phyloP scores from a whole-genome alignment of 2,797 vertebrate species.

The Periparus ater region DNA sequence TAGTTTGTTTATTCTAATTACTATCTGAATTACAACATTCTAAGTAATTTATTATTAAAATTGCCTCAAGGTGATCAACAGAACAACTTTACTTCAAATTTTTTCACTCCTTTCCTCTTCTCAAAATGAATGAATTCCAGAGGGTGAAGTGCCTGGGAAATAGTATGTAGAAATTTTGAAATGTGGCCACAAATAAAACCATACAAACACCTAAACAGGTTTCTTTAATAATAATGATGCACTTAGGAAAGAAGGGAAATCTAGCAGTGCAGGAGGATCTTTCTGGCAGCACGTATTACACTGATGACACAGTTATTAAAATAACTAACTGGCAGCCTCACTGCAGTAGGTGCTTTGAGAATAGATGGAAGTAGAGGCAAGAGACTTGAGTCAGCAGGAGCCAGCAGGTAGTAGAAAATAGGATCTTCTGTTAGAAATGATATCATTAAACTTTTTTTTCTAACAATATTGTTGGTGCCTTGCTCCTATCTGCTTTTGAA shows the following conservation, averaged over 20 bases:
- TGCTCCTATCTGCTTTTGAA: neutral
- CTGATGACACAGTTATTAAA: neutral
- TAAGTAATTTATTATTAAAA: constrained; percentile 73
- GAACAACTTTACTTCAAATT: constrained; percentile 63
- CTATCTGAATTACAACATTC: constrained; percentile 48
- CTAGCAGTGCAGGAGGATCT: neutral
- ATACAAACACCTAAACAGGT: constrained; percentile 72
- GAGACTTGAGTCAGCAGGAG: neutral
- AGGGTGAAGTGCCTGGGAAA: constrained; percentile 66
- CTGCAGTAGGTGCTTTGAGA: neutral
- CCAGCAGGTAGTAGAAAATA: neutral
- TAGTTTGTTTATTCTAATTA: constrained; percentile 71
- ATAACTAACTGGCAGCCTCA: neutral
- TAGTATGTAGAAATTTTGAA: constrained; percentile 71
- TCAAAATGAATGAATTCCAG: constrained; percentile 72
- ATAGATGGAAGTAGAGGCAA: neutral
- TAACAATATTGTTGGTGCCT: neutral
- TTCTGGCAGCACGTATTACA: neutral
- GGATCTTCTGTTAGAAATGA: neutral
- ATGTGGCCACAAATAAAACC: constrained; percentile 72
- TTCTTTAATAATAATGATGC: neutral
- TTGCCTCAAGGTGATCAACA: constrained; percentile 65
- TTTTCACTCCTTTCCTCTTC: constrained; percentile 21
- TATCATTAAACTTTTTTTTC: neutral
- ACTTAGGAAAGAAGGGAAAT: neutral